phyloP scores from a whole-genome alignment of 1,140 invertebrate genomes.

The Elysia chlorotica region DNA sequence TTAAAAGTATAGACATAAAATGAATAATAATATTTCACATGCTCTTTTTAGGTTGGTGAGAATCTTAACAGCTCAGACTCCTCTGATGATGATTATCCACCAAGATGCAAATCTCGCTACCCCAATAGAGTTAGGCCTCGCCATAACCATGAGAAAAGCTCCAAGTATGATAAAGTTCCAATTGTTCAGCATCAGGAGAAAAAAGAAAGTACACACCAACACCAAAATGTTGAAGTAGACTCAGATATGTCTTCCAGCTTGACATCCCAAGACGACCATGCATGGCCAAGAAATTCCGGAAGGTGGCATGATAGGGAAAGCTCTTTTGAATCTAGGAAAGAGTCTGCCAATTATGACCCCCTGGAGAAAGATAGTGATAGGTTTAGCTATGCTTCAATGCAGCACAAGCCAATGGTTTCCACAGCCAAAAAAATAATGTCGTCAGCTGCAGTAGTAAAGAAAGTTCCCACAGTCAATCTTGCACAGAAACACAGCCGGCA shows the following conservation, averaged over 20 bases:
- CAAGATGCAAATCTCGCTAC: constrained; percentile 62
- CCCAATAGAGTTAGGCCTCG: constrained; percentile 66
- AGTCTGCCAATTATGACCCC: neutral
- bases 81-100: constrained; percentile 72
- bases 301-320: too few relatives aligned
- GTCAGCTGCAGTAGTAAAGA: constrained; percentile 20
- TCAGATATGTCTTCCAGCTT: constrained; percentile 26
- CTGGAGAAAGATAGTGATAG: neutral
- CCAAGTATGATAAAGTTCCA: neutral
- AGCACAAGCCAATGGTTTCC: constrained; percentile 20
- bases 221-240: constrained; percentile 17
- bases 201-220: constrained; percentile 6
- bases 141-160: constrained; percentile 5
- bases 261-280: constrained; percentile 18
- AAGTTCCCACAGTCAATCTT: neutral
- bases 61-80: constrained; percentile 78
- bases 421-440: constrained; percentile 27
- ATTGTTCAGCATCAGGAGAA: neutral
- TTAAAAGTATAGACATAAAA: too few relatives aligned
- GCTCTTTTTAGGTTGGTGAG: constrained; percentile 68
- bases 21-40: too few relatives aligned
- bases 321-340: neutral
- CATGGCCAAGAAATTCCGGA: neutral
- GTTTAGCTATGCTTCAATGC: constrained; percentile 16
- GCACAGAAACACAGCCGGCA: neutral